Conservation (phyloP, 2,113 vertebrate genomes). For the Chlamydotis undulata region DNA sequence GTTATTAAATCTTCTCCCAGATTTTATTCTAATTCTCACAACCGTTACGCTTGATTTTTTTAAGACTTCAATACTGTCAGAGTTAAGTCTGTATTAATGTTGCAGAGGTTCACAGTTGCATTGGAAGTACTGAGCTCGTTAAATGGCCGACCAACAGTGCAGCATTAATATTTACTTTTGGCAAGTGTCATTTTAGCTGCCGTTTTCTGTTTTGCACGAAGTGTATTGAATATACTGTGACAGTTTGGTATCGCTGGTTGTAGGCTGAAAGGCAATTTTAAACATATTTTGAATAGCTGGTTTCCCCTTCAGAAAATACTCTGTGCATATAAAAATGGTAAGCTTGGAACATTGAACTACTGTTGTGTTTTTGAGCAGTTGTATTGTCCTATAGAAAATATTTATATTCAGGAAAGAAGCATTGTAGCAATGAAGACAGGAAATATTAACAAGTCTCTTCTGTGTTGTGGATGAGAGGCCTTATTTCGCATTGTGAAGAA, state of each 20-base stretch:
- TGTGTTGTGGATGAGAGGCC: neutral
- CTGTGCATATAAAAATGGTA: neutral
- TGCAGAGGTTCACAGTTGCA: neutral
- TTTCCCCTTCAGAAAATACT: neutral
- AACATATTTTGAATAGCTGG: neutral
- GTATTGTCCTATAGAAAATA: neutral
- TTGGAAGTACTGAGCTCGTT: neutral
- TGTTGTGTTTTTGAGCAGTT: neutral
- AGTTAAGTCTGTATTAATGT: fast-evolving
- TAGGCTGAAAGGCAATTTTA: neutral
- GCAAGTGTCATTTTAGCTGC: neutral
- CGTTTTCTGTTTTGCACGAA: neutral
- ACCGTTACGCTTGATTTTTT: neutral
- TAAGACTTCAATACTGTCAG: neutral
- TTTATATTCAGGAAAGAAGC: neutral
- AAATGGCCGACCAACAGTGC: neutral
- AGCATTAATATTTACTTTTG: neutral
- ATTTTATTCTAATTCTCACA: neutral
- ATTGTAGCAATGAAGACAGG: fast-evolving
- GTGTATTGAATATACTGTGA: neutral
- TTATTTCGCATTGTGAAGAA: neutral
- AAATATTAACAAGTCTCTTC: neutral
- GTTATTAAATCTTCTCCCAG: neutral
- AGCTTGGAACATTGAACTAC: neutral
- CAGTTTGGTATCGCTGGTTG: neutral